Percentiles rank a stretch among this genome's conserved stretches.
Conservation (phyloP, 2,113 vertebrate species). For the Corydoras sp. region DNA sequence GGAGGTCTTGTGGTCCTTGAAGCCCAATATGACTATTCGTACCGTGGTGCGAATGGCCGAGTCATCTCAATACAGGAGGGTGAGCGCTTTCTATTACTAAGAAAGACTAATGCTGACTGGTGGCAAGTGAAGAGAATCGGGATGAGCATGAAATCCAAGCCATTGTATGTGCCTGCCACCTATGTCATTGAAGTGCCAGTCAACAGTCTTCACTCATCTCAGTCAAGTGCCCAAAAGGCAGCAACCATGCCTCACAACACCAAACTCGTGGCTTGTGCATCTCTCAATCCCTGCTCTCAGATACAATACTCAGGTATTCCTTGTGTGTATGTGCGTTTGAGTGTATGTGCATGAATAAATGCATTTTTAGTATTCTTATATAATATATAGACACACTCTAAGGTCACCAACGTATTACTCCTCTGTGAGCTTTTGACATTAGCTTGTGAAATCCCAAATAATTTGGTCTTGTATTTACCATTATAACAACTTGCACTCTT, state of each 20-base stretch:
- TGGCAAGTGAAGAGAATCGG: conserved; percentile 79
- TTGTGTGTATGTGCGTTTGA: not conserved
- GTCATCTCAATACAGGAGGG: conserved; percentile 78
- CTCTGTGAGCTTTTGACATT: too few species aligned
- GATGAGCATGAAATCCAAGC: conserved; percentile 63
- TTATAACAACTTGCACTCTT: too few species aligned
- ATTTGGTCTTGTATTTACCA: too few species aligned
- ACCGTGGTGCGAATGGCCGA: conserved; percentile 70
- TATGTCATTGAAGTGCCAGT: conserved; percentile 74
- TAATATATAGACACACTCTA: too few species aligned
- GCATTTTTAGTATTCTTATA: too few species aligned
- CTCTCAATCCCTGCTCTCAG: conserved; percentile 44
- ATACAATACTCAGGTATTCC: conserved; percentile 52
- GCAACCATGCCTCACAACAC: conserved; percentile 35
- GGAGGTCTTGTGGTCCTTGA: conserved; percentile 65
- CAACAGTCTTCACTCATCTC: conserved; percentile 41
- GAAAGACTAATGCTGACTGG: conserved; percentile 82
- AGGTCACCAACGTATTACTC: too few species aligned
- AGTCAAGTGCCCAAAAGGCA: conserved; percentile 38
- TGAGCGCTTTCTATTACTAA: conserved; percentile 78
- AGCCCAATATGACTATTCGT: conserved; percentile 77
- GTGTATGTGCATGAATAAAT: not conserved
- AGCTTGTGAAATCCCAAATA: too few species aligned
- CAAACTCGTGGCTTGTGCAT: conserved; percentile 40
- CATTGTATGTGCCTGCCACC: conserved; percentile 80